Evolutionary conservation across 2,113 vertebrate species (phyloP).

Genomic region (Onychostruthus taczanowskii): DNA sequence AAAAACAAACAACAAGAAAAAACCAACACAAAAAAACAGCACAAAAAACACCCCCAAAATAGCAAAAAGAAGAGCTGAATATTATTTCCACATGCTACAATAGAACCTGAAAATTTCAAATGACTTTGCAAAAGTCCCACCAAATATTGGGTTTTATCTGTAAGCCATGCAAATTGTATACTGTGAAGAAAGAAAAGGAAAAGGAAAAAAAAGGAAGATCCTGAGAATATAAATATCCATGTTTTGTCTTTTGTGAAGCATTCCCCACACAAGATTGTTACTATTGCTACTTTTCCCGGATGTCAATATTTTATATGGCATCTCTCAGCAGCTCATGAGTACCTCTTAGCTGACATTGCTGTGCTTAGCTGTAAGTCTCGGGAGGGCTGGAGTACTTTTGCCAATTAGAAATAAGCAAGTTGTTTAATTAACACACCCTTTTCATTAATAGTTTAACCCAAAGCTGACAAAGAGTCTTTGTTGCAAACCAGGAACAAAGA

Average conservation of each 20-base stretch:
- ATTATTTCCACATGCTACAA: background rate
- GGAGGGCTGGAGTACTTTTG: constrained; percentile 26
- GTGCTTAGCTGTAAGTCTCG: constrained; percentile 44
- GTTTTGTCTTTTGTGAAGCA: background rate
- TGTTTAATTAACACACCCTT: constrained; percentile 64
- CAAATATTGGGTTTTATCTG: background rate
- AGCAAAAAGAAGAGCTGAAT: background rate
- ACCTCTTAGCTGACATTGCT: constrained; percentile 37
- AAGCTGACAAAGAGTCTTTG: constrained; percentile 11
- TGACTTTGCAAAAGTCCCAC: background rate
- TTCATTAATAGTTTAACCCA: constrained; percentile 43
- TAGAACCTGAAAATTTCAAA: background rate
- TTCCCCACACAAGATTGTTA: background rate
- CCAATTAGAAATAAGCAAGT: constrained; percentile 69
- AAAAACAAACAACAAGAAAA: too few species aligned
- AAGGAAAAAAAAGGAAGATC: background rate
- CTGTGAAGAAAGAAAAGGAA: background rate
- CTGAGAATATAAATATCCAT: background rate
- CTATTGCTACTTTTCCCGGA: background rate
- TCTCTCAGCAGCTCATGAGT: constrained; percentile 41
- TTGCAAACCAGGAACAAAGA: constrained; percentile 22
- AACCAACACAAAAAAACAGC: fast-evolving
- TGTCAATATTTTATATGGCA: constrained; percentile 49
- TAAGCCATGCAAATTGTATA: background rate
- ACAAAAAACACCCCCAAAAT: too few species aligned